Evolutionary conservation across 2,797 vertebrate genomes (phyloP).

Genomic region (Gallinago nigripennis): DNA sequence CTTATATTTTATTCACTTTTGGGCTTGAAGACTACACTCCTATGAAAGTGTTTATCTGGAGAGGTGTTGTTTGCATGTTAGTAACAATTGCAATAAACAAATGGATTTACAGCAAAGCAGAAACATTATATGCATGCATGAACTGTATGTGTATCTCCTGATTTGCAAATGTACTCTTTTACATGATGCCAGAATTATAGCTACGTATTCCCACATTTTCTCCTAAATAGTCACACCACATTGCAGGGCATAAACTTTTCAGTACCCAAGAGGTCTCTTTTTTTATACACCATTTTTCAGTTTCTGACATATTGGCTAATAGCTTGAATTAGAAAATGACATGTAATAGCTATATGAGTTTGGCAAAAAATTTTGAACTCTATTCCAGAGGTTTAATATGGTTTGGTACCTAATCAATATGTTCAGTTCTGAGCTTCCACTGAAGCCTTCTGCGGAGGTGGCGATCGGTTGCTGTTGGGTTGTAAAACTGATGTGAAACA

Average conservation of each 20-base stretch:
- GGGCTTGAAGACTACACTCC: neutral
- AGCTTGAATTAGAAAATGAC: neutral
- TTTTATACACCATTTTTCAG: neutral
- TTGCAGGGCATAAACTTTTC: neutral
- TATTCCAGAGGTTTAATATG: neutral
- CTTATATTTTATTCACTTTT: slow-evolving; percentile 1
- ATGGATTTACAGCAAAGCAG: neutral
- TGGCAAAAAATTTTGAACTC: neutral
- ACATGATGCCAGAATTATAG: neutral
- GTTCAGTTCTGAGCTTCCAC: neutral
- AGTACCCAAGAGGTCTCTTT: neutral
- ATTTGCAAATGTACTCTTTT: neutral
- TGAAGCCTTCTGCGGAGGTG: neutral
- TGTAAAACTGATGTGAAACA: neutral
- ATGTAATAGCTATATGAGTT: neutral
- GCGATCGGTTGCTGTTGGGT: neutral
- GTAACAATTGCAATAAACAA: neutral
- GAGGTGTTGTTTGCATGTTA: neutral
- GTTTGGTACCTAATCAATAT: neutral
- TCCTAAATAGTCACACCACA: neutral
- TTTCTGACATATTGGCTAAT: neutral
- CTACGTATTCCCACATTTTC: neutral
- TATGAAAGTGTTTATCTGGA: neutral
- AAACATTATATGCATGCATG: neutral
- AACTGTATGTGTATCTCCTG: neutral